Conservation (phyloP, 2,113 vertebrate genomes). For the Propithecus coquereli region DNA sequence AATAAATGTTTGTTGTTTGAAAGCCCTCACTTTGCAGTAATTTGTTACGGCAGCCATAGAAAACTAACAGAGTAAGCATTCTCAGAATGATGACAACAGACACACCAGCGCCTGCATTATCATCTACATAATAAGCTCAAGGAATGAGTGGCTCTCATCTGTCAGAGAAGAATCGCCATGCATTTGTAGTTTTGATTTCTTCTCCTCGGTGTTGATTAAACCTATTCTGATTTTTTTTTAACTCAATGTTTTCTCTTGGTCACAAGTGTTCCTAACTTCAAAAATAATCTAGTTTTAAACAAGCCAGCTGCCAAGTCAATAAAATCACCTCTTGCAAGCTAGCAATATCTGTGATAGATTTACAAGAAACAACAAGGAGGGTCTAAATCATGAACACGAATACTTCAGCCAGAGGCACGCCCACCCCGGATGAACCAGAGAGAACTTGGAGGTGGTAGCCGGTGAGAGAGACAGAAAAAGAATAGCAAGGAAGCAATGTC, state of each 20-base stretch:
- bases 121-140: neutral
- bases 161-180: constrained; percentile 42
- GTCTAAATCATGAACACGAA: neutral
- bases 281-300: constrained; percentile 75
- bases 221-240: constrained; percentile 14
- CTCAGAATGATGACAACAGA: neutral
- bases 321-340: constrained; percentile 60
- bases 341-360: constrained; percentile 45
- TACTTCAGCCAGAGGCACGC: neutral
- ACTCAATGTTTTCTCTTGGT: constrained; percentile 50
- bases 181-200: constrained; percentile 63
- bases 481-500: neutral
- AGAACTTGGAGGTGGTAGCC: neutral
- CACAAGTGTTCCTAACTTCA: constrained; percentile 67
- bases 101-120: neutral
- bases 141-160: neutral
- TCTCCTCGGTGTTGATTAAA: constrained; percentile 67
- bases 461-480: accelerated
- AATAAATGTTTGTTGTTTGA: neutral
- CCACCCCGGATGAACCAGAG: neutral
- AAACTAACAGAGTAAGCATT: neutral
- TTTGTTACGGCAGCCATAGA: neutral
- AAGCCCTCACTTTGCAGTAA: neutral
- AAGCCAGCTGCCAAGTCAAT: constrained; percentile 69
- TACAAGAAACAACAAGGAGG: neutral